Evolutionary conservation across 2,888 invertebrate genomes (phyloP).

Genomic region (Disparrhopalites patrizii): DNA sequence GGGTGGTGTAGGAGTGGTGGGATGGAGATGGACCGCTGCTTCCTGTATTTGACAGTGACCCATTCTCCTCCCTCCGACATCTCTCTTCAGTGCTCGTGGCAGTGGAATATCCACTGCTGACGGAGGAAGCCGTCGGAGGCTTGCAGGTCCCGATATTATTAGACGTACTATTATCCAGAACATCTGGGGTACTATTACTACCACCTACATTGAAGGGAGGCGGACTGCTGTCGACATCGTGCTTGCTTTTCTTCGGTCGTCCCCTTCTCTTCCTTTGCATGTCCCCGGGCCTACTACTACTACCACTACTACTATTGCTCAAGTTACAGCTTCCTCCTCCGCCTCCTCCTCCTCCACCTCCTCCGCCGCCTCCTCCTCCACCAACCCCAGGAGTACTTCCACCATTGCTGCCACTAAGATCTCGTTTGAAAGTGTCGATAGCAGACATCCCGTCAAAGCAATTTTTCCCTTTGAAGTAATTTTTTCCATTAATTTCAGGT

Average conservation of each 20-base stretch:
- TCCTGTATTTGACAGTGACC: conserved; percentile 49
- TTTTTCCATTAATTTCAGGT: conserved; percentile 3
- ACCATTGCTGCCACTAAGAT: conserved; percentile 18
- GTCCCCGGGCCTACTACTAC: conserved; percentile 30
- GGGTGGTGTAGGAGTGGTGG: conserved; percentile 58
- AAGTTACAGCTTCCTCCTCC: too few species aligned
- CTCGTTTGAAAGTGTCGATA: conserved; percentile 19
- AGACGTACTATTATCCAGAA: conserved; percentile 35
- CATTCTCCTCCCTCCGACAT: conserved; percentile 43
- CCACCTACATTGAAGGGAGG: conserved; percentile 53
- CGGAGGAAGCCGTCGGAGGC: conserved; percentile 46
- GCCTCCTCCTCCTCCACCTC: conserved; percentile 22
- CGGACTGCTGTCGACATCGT: conserved; percentile 63
- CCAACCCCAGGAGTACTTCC: background rate
- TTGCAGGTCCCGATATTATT: conserved; percentile 45
- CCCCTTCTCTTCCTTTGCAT: conserved; percentile 67
- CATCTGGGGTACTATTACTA: conserved; percentile 40
- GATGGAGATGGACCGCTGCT: conserved; percentile 53
- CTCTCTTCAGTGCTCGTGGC: conserved; percentile 46
- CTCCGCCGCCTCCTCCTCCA: conserved; percentile 7
- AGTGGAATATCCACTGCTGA: conserved; percentile 49
- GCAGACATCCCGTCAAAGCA: conserved; percentile 4
- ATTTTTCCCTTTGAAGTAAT: background rate
- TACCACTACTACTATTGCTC: conserved; percentile 29
- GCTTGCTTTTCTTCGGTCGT: conserved; percentile 78